Evolutionary conservation across 2,113 vertebrate species (phyloP).

Genomic region (Balaeniceps rex): DNA sequence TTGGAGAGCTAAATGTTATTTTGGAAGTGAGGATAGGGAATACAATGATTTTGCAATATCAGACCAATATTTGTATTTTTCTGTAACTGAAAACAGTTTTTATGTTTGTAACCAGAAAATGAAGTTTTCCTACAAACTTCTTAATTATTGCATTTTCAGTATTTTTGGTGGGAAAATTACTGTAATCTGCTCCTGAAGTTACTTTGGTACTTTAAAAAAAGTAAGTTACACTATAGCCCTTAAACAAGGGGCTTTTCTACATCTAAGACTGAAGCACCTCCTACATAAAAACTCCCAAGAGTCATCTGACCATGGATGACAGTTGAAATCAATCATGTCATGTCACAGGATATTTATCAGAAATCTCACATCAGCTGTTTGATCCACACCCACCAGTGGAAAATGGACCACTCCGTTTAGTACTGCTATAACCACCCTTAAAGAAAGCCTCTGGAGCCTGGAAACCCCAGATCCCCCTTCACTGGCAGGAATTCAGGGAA

Average conservation of each 20-base stretch:
- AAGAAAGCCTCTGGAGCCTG: background rate
- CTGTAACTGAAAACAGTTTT: background rate
- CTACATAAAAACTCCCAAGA: background rate
- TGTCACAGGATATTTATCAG: background rate
- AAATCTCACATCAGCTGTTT: background rate
- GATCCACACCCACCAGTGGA: background rate
- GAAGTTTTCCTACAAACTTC: background rate
- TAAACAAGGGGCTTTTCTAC: background rate
- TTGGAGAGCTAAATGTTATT: background rate
- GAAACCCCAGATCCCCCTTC: background rate
- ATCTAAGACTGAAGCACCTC: background rate
- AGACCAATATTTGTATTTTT: background rate
- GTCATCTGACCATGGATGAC: background rate
- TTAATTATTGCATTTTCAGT: background rate
- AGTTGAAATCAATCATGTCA: background rate
- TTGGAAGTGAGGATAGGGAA: background rate
- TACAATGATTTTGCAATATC: background rate
- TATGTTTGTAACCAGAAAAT: background rate
- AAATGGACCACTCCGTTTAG: background rate
- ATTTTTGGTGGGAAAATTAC: background rate
- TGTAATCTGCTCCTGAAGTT: background rate
- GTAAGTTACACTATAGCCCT: background rate
- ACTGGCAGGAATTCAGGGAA: background rate
- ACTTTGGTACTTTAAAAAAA: background rate
- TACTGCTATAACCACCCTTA: background rate